Conservation (phyloP, 2,888 invertebrate genomes). For the Cataglyphis rosenhaueri region DNA sequence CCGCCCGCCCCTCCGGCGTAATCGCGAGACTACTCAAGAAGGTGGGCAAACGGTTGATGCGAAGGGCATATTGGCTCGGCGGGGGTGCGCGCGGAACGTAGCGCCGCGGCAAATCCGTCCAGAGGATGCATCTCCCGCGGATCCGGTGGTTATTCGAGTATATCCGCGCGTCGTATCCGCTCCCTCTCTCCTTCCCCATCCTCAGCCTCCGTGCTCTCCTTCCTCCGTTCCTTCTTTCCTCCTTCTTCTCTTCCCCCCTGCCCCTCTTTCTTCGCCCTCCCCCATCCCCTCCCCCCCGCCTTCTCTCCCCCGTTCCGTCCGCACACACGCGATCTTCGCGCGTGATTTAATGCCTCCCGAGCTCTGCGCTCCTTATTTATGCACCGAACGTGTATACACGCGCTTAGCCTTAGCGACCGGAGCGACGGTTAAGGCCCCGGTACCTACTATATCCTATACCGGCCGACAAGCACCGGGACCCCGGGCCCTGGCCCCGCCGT, state of each 20-base stretch:
- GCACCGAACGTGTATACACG: conserved; percentile 83
- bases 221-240: conserved; percentile 28
- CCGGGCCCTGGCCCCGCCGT: conserved; percentile 70
- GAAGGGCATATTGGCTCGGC: conserved; percentile 84
- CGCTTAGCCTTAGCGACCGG: conserved; percentile 78
- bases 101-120: conserved; percentile 62
- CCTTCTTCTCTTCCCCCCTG: conserved; percentile 11
- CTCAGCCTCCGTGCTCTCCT: background rate
- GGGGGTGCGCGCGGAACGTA: conserved; percentile 79
- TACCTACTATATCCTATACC: conserved; percentile 76
- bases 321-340: conserved; percentile 80
- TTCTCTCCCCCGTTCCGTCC: conserved; percentile 52
- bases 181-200: conserved; percentile 10
- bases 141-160: conserved; percentile 55
- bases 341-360: conserved; percentile 84
- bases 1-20: conserved; percentile 60
- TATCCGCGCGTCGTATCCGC: conserved; percentile 26
- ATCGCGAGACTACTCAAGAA: conserved; percentile 83
- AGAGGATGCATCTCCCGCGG: conserved; percentile 56
- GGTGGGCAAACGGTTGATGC: conserved; percentile 81
- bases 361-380: conserved; percentile 84
- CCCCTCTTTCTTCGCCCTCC: background rate
- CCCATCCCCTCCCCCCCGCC: conserved; percentile 49
- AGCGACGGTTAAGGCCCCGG: conserved; percentile 78
- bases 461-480: conserved; percentile 73